Conservation (phyloP, 1,140 invertebrate genomes). For the Adoxophyes honmai region DNA sequence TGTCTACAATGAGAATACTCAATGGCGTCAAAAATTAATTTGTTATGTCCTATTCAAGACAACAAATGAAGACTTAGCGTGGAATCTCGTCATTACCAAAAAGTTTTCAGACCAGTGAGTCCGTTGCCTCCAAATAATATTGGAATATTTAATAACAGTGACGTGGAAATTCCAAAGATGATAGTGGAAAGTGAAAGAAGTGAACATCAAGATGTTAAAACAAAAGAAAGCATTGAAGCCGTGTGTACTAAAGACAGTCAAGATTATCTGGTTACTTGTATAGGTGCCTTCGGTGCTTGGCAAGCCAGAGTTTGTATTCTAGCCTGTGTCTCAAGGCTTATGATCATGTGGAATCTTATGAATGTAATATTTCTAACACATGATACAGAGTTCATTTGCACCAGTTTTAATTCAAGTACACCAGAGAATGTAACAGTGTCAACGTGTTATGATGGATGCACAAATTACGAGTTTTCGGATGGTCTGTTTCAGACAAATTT, state of each 20-base stretch:
- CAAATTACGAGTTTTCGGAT: conserved; percentile 31
- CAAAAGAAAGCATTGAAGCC: neutral
- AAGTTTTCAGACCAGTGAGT: too few relatives aligned
- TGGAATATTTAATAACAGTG: too few relatives aligned
- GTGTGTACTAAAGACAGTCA: conserved; percentile 1
- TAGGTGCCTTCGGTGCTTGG: conserved; percentile 37
- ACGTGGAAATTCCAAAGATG: too few relatives aligned
- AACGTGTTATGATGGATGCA: conserved; percentile 39
- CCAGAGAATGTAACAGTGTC: conserved; percentile 22
- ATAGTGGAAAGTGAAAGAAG: too few relatives aligned
- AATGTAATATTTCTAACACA: conserved; percentile 43
- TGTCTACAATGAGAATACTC: too few relatives aligned
- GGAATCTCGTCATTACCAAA: too few relatives aligned
- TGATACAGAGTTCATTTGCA: conserved; percentile 35
- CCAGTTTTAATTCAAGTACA: conserved; percentile 28
- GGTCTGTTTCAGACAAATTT: conserved; percentile 32
- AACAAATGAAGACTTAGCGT: too few relatives aligned
- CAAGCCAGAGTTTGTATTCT: conserved; percentile 30
- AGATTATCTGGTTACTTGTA: conserved; percentile 40
- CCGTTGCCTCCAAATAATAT: too few relatives aligned
- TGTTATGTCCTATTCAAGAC: too few relatives aligned
- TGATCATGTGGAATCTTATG: conserved; percentile 35
- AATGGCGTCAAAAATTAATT: too few relatives aligned
- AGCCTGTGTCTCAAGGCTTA: conserved; percentile 24
- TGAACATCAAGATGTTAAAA: too few relatives aligned